A percentile compares a stretch with the other conserved stretches of the same genome.
Evolutionary conservation across 2,888 invertebrate species (phyloP).

Genomic region (Schizotus pectinicornis): DNA sequence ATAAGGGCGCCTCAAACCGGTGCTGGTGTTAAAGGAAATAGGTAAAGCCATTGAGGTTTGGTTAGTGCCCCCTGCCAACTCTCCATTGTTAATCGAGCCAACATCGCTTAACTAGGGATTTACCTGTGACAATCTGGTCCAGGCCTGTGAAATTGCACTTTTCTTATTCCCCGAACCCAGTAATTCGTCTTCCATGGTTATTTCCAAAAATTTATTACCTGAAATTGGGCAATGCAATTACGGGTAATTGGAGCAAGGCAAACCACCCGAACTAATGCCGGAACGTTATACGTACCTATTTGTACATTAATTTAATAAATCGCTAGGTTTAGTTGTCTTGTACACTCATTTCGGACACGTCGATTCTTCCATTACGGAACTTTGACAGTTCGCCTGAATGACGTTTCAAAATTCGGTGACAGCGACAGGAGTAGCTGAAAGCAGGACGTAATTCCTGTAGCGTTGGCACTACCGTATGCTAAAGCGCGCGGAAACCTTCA

Average conservation of each 20-base stretch:
- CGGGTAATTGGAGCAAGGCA: neutral
- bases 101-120: constrained; percentile 8
- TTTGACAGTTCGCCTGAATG: constrained; percentile 2
- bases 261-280: neutral
- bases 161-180: constrained; percentile 63
- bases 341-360: constrained; percentile 31
- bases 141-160: constrained; percentile 70
- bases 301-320: constrained; percentile 26
- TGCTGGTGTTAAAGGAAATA: neutral
- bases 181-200: constrained; percentile 76
- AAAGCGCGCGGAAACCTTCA: too few relatives aligned
- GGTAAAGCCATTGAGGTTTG: neutral
- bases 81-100: neutral
- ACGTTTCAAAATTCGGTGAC: constrained; percentile 6
- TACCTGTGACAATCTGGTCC: constrained; percentile 64
- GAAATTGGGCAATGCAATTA: constrained; percentile 1
- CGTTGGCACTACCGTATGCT: too few relatives aligned
- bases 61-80: neutral
- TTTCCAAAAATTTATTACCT: constrained; percentile 4
- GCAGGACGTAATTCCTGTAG: too few relatives aligned
- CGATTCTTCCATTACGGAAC: constrained; percentile 17
- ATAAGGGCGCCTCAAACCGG: too few relatives aligned
- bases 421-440: too few relatives aligned
- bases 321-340: constrained; percentile 19
- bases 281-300: constrained; percentile 19